phyloP scores from a whole-genome alignment of 2,113 vertebrate species.

The Dicerorhinus sumatrensis region DNA sequence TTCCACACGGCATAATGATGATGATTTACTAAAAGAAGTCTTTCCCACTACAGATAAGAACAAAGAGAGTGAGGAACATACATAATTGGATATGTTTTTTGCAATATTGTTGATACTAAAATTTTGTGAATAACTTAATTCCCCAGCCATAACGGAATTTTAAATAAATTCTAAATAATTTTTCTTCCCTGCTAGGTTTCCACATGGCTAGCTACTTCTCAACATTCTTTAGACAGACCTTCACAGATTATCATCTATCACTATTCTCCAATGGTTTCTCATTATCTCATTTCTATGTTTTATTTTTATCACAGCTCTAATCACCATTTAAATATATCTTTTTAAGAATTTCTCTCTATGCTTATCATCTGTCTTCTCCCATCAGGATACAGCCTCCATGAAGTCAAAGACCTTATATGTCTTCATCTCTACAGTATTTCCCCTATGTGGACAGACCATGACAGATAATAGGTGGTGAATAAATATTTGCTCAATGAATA shows the following conservation, averaged over 20 bases:
- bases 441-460: background rate
- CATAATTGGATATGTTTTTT: background rate
- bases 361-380: slow-evolving; percentile 5
- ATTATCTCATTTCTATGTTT: background rate
- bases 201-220: background rate
- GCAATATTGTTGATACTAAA: slow-evolving; percentile 2
- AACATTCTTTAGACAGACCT: background rate
- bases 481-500: slow-evolving; percentile 1
- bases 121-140: background rate
- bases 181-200: background rate
- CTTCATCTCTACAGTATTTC: background rate
- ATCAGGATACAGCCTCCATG: background rate
- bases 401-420: background rate
- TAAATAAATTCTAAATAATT: slow-evolving; percentile 6
- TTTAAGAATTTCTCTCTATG: background rate
- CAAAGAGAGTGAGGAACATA: background rate
- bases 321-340: background rate
- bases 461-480: background rate
- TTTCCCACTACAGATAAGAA: background rate
- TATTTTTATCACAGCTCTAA: background rate
- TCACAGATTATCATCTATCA: background rate
- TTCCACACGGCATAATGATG: background rate
- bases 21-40: background rate
- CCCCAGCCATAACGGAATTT: background rate
- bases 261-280: background rate